Evolutionary conservation across 2,888 invertebrate species (phyloP), one percentile per base, ranked within the genome.

Genomic region (Apamea anceps): DNA sequence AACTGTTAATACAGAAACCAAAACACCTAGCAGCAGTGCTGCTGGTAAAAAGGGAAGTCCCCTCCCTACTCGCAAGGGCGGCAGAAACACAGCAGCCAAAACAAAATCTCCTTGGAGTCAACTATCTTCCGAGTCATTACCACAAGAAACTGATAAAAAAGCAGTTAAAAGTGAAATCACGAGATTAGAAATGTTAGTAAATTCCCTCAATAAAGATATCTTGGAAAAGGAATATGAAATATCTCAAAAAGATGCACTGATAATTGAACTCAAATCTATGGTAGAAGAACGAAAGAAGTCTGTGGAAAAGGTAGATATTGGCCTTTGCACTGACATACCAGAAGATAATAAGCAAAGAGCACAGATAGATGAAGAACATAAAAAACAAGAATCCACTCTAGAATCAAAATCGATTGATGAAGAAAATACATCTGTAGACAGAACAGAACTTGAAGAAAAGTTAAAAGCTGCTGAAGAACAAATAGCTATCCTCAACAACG

Each of bases 401-500:
- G 84, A 86, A 81, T 73, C 83, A 79, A 86, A 89, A 66, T 74
- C 88, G 78, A 72, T 54, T 81, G 82, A 89, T 63, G 86, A 57
- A 37, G 77, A 85, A 82, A 83, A 81, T 70, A 68, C 86, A 51
- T 78, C 86, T 42, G 79, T 73, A 54, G 77, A 88, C 60, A 82
- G 94, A n/a, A 88, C 86, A 21, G 92, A 95, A 76, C 91, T 97
- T 45, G 93, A 97, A 91, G 94, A 94, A n/a, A 96, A 96, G 85
- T 93, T 97, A 48, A 95, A 94, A 85, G 89, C 92, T 70, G 96
- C 97, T 67, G 92, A 95, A 75, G 93, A 95, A 45, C 96, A 97
- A 91, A 96, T 97, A 85, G 86, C 85, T 42, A 97, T 97, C 91
- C 95, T 98, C 7, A 98, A 97, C 81, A 97, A 98, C 87, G 98